A percentile compares a stretch with the other conserved stretches of the same genome.
phyloP scores from a whole-genome alignment of 2,888 invertebrate genomes.

The Cryptophagus acutangulus region DNA sequence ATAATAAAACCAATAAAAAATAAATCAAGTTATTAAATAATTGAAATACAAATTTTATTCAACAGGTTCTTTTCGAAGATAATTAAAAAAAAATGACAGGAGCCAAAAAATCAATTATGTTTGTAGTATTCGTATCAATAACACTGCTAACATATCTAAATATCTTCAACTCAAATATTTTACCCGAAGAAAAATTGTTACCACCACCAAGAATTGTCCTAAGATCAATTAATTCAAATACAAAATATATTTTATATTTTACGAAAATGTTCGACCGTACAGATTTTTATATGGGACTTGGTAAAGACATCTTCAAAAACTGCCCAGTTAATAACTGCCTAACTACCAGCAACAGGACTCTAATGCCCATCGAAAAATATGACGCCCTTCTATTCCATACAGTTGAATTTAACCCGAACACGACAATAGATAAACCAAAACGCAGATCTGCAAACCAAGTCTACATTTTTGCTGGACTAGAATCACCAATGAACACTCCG shows the following conservation, averaged over 20 bases:
- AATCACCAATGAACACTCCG: conserved; percentile 42
- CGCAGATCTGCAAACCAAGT: conserved; percentile 44
- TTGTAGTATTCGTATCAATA: too few species aligned
- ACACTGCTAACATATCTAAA: too few species aligned
- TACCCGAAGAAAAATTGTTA: too few species aligned
- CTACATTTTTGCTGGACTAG: conserved; percentile 53
- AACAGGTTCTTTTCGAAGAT: too few species aligned
- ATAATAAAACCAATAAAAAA: too few species aligned
- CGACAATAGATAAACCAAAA: conserved; percentile 37
- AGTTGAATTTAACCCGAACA: conserved; percentile 32
- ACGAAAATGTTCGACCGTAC: conserved; percentile 27
- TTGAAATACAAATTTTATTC: too few species aligned
- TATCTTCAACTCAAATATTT: too few species aligned
- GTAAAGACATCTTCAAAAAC: conserved; percentile 26
- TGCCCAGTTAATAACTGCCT: conserved; percentile 49
- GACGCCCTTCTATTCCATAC: conserved; percentile 55
- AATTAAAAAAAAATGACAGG: too few species aligned
- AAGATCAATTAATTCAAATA: too few species aligned
- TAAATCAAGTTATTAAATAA: too few species aligned
- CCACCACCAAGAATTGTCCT: too few species aligned
- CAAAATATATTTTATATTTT: conserved; percentile 32
- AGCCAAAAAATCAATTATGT: too few species aligned
- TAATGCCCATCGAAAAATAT: conserved; percentile 44
- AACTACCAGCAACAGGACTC: conserved; percentile 43
- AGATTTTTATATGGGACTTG: conserved; percentile 26